Base-by-base conservation (phyloP, 2,888 invertebrate genomes). In the Drosophila kuntzei region DNA sequence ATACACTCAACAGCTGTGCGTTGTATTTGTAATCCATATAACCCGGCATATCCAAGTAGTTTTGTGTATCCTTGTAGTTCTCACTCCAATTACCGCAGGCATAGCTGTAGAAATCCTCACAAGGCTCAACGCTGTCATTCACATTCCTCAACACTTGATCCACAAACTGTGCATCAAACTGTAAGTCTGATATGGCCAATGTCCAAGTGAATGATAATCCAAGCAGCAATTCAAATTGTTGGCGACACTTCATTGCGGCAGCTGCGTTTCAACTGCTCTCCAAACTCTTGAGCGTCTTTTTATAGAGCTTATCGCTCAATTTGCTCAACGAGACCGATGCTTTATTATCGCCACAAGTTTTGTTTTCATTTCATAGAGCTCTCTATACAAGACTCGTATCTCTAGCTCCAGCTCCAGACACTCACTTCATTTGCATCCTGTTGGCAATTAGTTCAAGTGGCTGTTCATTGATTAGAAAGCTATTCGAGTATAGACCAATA, bases 21-120 rank as follows among this genome's bases (percentile, higher is more conserved):
- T 88, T 90, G 41, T 80, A 88, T 43, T 80, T 79, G 57, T 82
- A 65, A 47, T 89, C 90, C 86, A 90, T 79, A 34, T 83, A 90
- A 7, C 90, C 90, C 0, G 87, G 88, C 87, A 90, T 89, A 65
- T 90, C 90, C 37, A 88, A 55, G 41, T 88, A 89, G 47, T 16
- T 55, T 0, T 49, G 20, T 2, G 63, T 69, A 0, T 74, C 74
- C 34, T 71, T 60, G 43, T 88, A 87, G 60, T 83, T 76, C 6
- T 12, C 61, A 22, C 78, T 71, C 90, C 90, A 90, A 44, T 90
- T 88, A 37, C 90, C 90, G 3, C 90, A 90, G 12, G 90, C 87
- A 53, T 72, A 90, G 16, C 69, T 71, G 64, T 88, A 90, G 66
- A 90, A 90, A 58, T 90, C 87, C 12, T 89, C 90, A 51, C 90